Percentiles rank a stretch among this genome's conserved stretches.
These are phyloP conservation scores for Onychostruthus taczanowskii DNA, from an alignment of 2,113 vertebrate species.

Conservation along the genomic window DNA sequence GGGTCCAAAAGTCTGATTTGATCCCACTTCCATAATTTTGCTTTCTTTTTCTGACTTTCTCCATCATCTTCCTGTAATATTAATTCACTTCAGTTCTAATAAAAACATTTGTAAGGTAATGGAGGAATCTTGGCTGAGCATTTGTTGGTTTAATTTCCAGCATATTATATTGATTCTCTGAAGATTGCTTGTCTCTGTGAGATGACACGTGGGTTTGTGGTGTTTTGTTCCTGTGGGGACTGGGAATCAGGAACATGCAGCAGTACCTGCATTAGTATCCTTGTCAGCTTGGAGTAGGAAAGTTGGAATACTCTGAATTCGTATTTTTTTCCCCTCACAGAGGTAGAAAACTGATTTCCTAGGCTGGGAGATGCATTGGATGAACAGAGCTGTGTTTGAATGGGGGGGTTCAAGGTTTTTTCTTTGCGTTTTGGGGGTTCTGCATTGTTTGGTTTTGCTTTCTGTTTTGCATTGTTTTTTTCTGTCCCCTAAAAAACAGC, in stretches of 20 bases:
- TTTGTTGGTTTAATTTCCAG: not conserved
- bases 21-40: fast-evolving
- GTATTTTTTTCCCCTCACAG: not conserved
- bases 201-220: not conserved
- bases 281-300: not conserved
- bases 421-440: not conserved
- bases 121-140: not conserved
- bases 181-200: not conserved
- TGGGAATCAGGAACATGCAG: not conserved
- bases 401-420: not conserved
- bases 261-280: not conserved
- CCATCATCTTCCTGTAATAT: not conserved
- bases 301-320: not conserved
- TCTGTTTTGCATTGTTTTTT: not conserved
- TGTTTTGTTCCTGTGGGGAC: not conserved
- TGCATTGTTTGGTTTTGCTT: not conserved
- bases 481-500: not conserved
- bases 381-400: not conserved
- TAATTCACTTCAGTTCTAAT: not conserved
- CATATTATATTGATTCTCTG: not conserved
- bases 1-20: not conserved
- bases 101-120: not conserved
- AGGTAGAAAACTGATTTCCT: not conserved
- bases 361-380: not conserved
- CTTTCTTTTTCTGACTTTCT: not conserved